Base-by-base conservation (phyloP, 2,888 invertebrate genomes). In the Pachycephus smyrnensis region DNA sequence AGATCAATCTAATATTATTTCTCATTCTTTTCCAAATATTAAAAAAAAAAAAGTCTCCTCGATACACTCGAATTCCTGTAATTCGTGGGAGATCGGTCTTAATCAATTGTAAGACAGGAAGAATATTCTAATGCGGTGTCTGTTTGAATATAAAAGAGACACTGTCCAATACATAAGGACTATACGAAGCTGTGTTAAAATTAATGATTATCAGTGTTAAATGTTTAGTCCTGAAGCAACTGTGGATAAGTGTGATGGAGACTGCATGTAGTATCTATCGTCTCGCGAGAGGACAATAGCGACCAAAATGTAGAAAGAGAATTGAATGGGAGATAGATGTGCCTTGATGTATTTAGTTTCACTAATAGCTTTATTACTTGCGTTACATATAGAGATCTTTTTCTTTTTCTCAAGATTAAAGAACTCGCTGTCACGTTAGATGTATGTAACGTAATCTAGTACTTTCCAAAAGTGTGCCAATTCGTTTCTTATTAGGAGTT, bases 311-410 rank as follows among this genome's bases (percentile, higher is more conserved):
- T n/a, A 36, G 73, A 69, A 23, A 15, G 15, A 4, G 35, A 69
- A 33, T 32, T 15, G 71, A 73, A 76, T 68, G 76, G 76, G 76
- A 75, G 77, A 36, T 73, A 76, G 75, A 76, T 82, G 86, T 86
- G 86, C 88, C 86, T 88, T 88, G 83, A 84, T 86, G 86, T 88
- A 85, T 85, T 88, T 80, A 75, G 83, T 88, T 88, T 74, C 77
- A 80, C 75, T 82, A 80, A 84, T 81, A 76, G 80, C 81, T 80
- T 78, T 82, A 80, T 73, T 37, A 31, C 23, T 31, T 77, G 4
- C 15, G 30, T 31, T 55, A 76, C 15, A 30, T 30, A 74, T 74
- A 35, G 74, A 36, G 37, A 36, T 11, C 6, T 30, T 40, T 15
- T 4, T 6, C 15, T 15, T 40, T 31, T 69, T 69, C 30, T 69